Evolutionary conservation across 1,140 invertebrate genomes (phyloP), one percentile per base, ranked within the genome.

Genomic region (Lineus longissimus): DNA sequence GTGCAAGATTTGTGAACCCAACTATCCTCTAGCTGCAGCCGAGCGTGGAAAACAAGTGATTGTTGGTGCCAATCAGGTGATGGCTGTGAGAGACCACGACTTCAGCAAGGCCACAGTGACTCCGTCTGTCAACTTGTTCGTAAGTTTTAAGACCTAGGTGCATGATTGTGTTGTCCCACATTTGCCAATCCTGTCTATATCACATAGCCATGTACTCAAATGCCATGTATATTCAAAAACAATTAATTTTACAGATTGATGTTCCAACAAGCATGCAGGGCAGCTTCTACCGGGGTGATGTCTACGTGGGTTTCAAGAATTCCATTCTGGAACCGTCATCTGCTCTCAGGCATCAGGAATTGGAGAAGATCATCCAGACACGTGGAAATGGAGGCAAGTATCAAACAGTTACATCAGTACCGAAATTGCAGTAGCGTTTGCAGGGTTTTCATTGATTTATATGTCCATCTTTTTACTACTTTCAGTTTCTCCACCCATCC

Each of bases 21-120:
- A 51, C 25, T 51, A 27, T 9, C 47, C 47, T 9, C n/a, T 51
- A 7, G 47, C 47, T 23, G 47, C 47, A 51, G 47, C 47, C n/a
- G 47, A 51, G n/a, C n/a, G 47, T 23, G 47, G 47, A n/a, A 51
- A 51, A 27, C 47, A 51, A 27, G 47, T 51, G 4, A 51, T 51
- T 51, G 47, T 51, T 4, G 47, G 47, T 19, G n/a, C 47, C 6
- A 51, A 51, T 27, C 47, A 51, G n/a, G 47, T 51, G 19, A 51
- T 51, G 47, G 47, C 47, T 19, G 47, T 51, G 25, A n/a, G 47
- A 27, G 47, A 51, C 47, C 47, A 51, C n/a, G 47, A 51, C 25
- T 51, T 51, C 47, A 51, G 19, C 9, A 51, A 51, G n/a, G 33
- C 33, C 33, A 36, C 33, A 7, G 4, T 36, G 33, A 51, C 47